Conservation (phyloP, 1,140 invertebrate species). For the Brachionus angularis region DNA sequence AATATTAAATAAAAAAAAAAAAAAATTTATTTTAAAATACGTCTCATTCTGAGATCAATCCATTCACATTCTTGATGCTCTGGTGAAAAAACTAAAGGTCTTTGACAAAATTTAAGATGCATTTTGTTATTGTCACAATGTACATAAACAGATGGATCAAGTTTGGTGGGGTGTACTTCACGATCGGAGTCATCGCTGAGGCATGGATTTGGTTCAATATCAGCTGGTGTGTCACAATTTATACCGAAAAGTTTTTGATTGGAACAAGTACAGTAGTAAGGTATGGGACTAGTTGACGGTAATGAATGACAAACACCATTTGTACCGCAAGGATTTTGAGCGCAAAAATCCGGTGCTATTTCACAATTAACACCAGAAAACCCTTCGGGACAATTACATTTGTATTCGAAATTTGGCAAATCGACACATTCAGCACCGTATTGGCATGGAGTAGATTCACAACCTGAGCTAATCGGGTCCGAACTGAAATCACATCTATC, state of each 20-base stretch:
- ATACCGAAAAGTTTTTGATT: slow-evolving; percentile 9
- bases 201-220: slow-evolving; percentile 28
- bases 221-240: not conserved
- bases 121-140: slow-evolving; percentile 32
- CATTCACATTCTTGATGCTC: slow-evolving; percentile 25
- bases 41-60: not conserved
- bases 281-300: slow-evolving; percentile 2
- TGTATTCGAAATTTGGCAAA: not conserved
- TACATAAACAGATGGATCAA: slow-evolving; percentile 13
- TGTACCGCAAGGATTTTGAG: slow-evolving; percentile 1
- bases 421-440: slow-evolving; percentile 25
- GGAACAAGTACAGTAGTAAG: slow-evolving; percentile 24
- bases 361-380: slow-evolving; percentile 4
- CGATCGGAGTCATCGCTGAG: slow-evolving; percentile 4
- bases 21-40: too few relatives aligned
- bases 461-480: not conserved
- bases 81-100: slow-evolving; percentile 25
- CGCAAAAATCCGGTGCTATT: slow-evolving; percentile 20
- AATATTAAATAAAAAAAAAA: too few relatives aligned
- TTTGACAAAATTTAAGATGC: slow-evolving; percentile 24
- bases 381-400: slow-evolving; percentile 2
- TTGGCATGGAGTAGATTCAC: slow-evolving; percentile 21
- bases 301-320: slow-evolving; percentile 19
- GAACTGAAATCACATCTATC: slow-evolving; percentile 23
- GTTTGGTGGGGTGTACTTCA: not conserved